Percentiles rank a stretch among this genome's conserved stretches.
Evolutionary conservation across 2,797 vertebrate species (phyloP).

Genomic region (Acanthopagrus latus): DNA sequence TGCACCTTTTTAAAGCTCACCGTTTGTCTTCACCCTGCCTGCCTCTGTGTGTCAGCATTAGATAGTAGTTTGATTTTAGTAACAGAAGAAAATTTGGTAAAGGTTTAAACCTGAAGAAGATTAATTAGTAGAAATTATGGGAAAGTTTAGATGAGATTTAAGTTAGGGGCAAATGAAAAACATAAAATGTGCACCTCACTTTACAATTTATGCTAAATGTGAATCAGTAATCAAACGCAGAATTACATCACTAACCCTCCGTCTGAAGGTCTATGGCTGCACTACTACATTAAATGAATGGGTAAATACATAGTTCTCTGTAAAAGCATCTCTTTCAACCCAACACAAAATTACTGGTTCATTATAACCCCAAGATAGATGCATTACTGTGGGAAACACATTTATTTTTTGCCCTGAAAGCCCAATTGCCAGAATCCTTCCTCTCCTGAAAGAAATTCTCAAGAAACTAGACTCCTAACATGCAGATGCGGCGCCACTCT

Average conservation of each 20-base stretch:
- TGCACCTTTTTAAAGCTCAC: no score
- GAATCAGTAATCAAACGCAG: neutral
- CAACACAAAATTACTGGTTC: constrained; percentile 17
- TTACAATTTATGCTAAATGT: neutral
- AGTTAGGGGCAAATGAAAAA: neutral
- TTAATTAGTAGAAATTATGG: neutral
- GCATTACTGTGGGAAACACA: constrained; percentile 2
- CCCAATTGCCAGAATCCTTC: neutral
- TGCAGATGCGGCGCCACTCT: constrained; percentile 47
- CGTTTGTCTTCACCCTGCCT: no score
- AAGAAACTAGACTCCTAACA: constrained; percentile 23
- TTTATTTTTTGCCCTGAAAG: constrained; percentile 4
- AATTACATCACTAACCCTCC: neutral
- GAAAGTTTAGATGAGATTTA: neutral
- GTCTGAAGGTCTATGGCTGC: neutral
- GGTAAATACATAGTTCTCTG: neutral
- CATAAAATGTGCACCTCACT: neutral
- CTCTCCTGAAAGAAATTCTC: constrained; percentile 21
- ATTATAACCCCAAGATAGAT: constrained; percentile 8
- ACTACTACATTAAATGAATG: neutral
- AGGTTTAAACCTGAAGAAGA: neutral
- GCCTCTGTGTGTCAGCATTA: neutral
- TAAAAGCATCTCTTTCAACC: neutral
- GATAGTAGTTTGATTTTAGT: neutral
- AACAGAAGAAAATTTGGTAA: neutral